Evolutionary conservation across 1,140 invertebrate genomes (phyloP).

Genomic region (Lethocerus indicus): DNA sequence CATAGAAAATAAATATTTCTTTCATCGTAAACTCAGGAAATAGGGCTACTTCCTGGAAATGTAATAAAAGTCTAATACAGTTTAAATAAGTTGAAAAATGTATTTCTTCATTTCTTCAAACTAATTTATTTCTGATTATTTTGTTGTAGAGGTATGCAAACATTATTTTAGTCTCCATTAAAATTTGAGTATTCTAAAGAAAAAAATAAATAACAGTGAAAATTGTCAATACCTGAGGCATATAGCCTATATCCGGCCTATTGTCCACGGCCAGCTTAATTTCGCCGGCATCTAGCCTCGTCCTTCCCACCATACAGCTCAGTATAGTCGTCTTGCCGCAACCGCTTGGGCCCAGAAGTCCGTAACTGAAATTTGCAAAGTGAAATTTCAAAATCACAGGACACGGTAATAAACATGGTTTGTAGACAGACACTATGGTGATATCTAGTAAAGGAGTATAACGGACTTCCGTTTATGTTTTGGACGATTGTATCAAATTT

Average conservation of each 20-base stretch:
- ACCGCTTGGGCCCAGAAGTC: constrained; percentile 27
- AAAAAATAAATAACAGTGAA: no score
- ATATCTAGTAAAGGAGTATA: no score
- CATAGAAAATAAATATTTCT: constrained; percentile 76
- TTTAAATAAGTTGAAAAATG: not conserved
- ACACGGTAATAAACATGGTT: no score
- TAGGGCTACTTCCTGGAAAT: constrained; percentile 59
- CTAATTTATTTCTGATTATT: no score
- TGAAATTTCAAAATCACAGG: no score
- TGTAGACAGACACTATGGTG: no score
- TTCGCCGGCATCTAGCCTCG: constrained; percentile 18
- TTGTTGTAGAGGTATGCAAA: not conserved
- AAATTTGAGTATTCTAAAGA: no score
- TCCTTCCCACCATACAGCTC: constrained; percentile 25
- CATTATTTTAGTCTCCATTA: no score
- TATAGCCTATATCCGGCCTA: constrained; percentile 44
- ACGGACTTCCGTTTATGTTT: no score
- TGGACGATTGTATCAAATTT: no score
- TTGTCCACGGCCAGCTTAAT: constrained; percentile 13
- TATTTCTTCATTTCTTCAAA: not conserved
- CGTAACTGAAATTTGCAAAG: constrained; percentile 24
- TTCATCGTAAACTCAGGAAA: constrained; percentile 71
- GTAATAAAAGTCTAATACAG: constrained; percentile 7
- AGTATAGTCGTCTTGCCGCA: constrained; percentile 28
- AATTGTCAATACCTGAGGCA: constrained; percentile 57